Evolutionary conservation across 2,888 invertebrate genomes (phyloP).

Genomic region (Idaea straminata): DNA sequence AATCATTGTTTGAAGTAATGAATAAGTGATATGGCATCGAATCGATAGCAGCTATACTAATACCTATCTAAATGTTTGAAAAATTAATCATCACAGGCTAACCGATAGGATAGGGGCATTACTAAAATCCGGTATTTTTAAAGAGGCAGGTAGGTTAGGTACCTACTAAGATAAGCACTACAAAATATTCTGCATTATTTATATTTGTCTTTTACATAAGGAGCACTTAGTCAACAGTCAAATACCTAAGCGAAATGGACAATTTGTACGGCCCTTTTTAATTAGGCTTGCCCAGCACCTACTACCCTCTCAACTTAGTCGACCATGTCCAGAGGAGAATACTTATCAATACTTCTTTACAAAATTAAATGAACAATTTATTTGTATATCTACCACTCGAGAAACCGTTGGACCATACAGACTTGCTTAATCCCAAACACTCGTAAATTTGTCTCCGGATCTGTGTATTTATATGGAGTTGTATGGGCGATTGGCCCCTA

Average conservation of each 20-base stretch:
- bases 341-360: too few species aligned
- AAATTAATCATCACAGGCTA: too few species aligned
- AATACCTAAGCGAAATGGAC: not conserved
- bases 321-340: too few species aligned
- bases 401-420: slow-evolving; percentile 18
- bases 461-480: slow-evolving; percentile 32
- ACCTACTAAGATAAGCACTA: too few species aligned
- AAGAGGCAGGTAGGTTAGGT: not conserved
- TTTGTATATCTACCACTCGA: slow-evolving; percentile 30
- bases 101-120: not conserved
- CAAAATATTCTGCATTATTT: too few species aligned
- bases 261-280: slow-evolving; percentile 5
- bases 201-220: too few species aligned
- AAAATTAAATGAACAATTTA: too few species aligned
- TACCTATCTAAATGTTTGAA: not conserved
- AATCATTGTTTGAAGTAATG: not conserved
- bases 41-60: not conserved
- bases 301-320: too few species aligned
- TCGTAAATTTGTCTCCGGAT: slow-evolving; percentile 21
- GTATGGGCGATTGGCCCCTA: slow-evolving; percentile 38
- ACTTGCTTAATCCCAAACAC: not conserved
- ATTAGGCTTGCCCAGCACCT: too few species aligned
- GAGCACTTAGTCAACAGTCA: too few species aligned
- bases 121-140: not conserved
- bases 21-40: not conserved